Percentiles rank a stretch among this genome's conserved stretches.
These are phyloP conservation scores for Halesus radiatus DNA, from an alignment of 1,140 invertebrate genomes.

Conservation along the genomic window DNA sequence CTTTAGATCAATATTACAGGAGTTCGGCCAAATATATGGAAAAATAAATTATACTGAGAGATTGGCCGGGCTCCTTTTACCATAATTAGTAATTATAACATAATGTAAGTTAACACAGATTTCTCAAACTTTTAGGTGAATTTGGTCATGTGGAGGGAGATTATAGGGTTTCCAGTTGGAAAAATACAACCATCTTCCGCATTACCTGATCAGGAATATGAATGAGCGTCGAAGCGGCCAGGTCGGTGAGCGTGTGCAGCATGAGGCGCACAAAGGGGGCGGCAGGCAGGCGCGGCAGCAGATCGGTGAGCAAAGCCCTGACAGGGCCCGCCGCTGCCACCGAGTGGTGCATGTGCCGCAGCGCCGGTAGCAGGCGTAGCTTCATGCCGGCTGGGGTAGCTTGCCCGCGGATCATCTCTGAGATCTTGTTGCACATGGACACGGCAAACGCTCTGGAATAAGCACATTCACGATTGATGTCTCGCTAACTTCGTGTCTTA, in stretches of 20 bases:
- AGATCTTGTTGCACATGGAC: constrained; percentile 95
- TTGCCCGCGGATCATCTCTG: constrained; percentile 94
- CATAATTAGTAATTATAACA: too few relatives aligned
- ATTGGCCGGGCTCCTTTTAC: too few relatives aligned
- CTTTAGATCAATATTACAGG: too few relatives aligned
- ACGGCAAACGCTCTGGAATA: constrained; percentile 89
- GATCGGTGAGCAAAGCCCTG: constrained; percentile 82
- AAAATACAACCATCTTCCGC: not conserved
- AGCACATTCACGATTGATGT: too few relatives aligned
- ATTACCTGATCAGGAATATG: constrained; percentile 91
- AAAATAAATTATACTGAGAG: too few relatives aligned
- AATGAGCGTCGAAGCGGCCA: constrained; percentile 90
- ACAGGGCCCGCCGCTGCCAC: constrained; percentile 87
- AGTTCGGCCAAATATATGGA: too few relatives aligned
- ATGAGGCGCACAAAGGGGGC: constrained; percentile 90
- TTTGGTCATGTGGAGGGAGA: too few relatives aligned
- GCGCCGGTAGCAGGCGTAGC: constrained; percentile 89
- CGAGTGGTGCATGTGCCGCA: constrained; percentile 96
- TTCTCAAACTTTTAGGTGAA: too few relatives aligned
- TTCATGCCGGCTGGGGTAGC: constrained; percentile 94
- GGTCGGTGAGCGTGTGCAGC: constrained; percentile 88
- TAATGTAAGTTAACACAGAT: too few relatives aligned
- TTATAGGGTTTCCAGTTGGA: too few relatives aligned
- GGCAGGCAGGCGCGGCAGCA: constrained; percentile 89
- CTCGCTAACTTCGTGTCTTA: too few relatives aligned